phyloP scores from a whole-genome alignment of 2,888 invertebrate species.

The Eremobia ochroleuca region DNA sequence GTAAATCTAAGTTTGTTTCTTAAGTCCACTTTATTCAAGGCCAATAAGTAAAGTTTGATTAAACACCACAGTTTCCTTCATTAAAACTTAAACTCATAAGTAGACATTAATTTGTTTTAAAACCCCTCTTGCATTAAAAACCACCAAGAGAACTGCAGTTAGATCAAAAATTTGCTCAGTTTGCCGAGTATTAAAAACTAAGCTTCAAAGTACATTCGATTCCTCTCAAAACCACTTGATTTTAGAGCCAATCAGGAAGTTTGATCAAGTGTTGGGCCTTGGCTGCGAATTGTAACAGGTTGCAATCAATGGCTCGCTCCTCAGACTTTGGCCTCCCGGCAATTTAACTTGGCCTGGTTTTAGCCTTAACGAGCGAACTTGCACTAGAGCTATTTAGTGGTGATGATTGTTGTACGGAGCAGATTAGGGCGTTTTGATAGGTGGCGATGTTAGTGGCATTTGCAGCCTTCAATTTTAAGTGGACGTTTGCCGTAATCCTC shows the following conservation, averaged over 20 bases:
- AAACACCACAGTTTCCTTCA: constrained; percentile 18
- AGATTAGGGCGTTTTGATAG: constrained; percentile 40
- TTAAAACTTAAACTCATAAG: background rate
- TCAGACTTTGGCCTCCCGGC: constrained; percentile 48
- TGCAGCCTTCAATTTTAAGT: background rate
- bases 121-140: background rate
- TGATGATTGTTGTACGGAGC: constrained; percentile 47
- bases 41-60: constrained; percentile 29
- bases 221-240: constrained; percentile 37
- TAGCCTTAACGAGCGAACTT: constrained; percentile 64
- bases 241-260: constrained; percentile 63
- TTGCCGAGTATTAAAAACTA: constrained; percentile 19
- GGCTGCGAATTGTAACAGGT: constrained; percentile 63
- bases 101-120: background rate
- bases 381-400: constrained; percentile 40
- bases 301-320: constrained; percentile 64
- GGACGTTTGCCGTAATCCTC: background rate
- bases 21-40: constrained; percentile 22
- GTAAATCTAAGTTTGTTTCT: constrained; percentile 15
- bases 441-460: constrained; percentile 14
- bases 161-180: background rate
- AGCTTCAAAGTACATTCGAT: constrained; percentile 24
- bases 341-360: constrained; percentile 65
- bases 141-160: background rate
- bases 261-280: constrained; percentile 55